A percentile compares a stretch with the other conserved stretches of the same genome.
Evolutionary conservation across 2,888 invertebrate species (phyloP).

Genomic region (Sericinus montela): DNA sequence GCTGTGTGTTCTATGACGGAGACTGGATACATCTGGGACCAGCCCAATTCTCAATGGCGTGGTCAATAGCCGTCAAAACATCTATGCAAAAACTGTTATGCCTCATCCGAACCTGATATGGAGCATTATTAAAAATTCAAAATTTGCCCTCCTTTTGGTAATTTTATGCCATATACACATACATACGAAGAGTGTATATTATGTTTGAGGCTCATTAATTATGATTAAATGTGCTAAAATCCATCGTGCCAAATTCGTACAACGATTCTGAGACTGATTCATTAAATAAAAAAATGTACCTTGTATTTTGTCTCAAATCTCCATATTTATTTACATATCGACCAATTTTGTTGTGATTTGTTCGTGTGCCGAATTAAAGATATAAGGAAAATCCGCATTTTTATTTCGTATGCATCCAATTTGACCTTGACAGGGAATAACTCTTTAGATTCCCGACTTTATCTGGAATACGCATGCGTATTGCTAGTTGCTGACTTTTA

Average conservation of each 20-base stretch:
- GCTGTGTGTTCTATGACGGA: conserved; percentile 94
- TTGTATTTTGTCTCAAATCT: conserved; percentile 50
- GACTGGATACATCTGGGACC: conserved; percentile 94
- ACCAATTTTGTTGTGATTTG: conserved; percentile 46
- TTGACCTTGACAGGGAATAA: conserved; percentile 47
- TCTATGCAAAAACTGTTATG: not conserved
- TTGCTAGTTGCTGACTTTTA: conserved; percentile 22
- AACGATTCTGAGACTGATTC: conserved; percentile 72
- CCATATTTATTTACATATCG: conserved; percentile 26
- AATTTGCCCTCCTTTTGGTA: not conserved
- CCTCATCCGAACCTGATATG: not conserved
- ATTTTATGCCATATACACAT: not conserved
- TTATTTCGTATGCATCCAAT: conserved; percentile 22
- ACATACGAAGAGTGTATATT: conserved; percentile 1
- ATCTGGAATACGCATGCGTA: conserved; percentile 58
- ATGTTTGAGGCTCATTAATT: conserved; percentile 4
- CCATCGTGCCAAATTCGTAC: conserved; percentile 49
- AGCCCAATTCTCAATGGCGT: conserved; percentile 80
- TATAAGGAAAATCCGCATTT: conserved; percentile 11
- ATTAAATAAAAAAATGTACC: conserved; percentile 53
- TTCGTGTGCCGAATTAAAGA: conserved; percentile 49
- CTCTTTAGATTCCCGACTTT: conserved; percentile 27
- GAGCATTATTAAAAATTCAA: not conserved
- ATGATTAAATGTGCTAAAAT: conserved; percentile 1
- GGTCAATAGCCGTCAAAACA: too few relatives aligned